Evolutionary conservation across 2,797 vertebrate species (phyloP), one percentile per base, ranked within the genome.

Genomic region (Danio tinwini): DNA sequence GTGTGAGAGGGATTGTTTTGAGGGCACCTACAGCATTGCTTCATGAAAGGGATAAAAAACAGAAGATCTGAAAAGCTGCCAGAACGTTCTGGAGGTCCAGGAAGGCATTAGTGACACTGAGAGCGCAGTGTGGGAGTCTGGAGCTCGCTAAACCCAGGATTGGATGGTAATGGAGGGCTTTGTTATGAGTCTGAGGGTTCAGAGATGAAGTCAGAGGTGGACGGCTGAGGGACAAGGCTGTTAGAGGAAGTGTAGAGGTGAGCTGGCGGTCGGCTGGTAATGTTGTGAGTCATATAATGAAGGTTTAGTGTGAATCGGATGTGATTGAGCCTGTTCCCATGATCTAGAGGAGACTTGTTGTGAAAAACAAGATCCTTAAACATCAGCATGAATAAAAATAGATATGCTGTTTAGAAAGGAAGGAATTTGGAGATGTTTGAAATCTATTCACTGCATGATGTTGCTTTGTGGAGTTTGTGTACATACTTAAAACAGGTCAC

Each of bases 1-100:
- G 56, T 64, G 61, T 70, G 53, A 61, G 67, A 78, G 65, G 17
- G 55, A 78, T 71, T 78, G 67, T 78, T 78, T 62, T 42, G 47
- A n/a, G 55, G 37, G 17, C 55, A 62, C 56, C 76, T 62, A 70
- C 67, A 71, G 56, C 65, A 52, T 52, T 29, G 76, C 55, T 42
- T 62, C 29, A 70, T 61, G 70, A 78, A 78, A 61, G 16, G 42
- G 74, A 65, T 70, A 49, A 61, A 52, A 61, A 69, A 78, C 67
- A n/a, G 37, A 70, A 62, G 50, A 29, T 29, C 45, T 70, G 56
- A 42, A 67, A 70, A 71, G 56, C 67, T 71, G 76, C 55, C 56
- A 61, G 67, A 58, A 73, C 1, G 21, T 63, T 73, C 16, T 40
- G 40, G 78, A 45, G 76, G 65, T 49, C 76, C 76, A 53, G 29